These are phyloP conservation scores for Mastigias papua DNA, from an alignment of 30 jellyfish, hydroid and myxozoan species.

Conservation along the genomic window DNA sequence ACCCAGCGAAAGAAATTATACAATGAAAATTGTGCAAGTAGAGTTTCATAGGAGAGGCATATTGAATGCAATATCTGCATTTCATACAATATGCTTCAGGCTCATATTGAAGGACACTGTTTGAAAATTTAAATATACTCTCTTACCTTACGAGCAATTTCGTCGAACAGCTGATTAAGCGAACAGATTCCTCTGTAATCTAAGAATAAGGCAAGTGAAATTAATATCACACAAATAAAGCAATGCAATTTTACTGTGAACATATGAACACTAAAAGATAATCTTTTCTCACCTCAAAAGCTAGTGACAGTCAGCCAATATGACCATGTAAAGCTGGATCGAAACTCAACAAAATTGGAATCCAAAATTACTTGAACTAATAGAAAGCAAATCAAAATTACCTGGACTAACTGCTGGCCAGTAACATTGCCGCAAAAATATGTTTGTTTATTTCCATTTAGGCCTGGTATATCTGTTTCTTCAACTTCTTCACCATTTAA, in stretches of 20 bases:
- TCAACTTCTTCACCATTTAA: slow-evolving; percentile 93
- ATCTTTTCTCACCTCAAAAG: too few relatives aligned
- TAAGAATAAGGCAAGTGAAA: background rate
- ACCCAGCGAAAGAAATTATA: too few relatives aligned
- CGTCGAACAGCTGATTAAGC: slow-evolving; percentile 80
- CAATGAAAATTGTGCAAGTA: too few relatives aligned
- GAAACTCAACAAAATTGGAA: too few relatives aligned
- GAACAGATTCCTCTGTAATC: slow-evolving; percentile 87
- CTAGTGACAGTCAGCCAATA: too few relatives aligned
- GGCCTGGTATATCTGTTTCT: slow-evolving; percentile 88
- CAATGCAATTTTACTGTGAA: background rate
- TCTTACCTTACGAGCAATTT: slow-evolving; percentile 56
- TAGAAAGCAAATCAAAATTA: too few relatives aligned
- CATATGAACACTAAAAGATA: background rate
- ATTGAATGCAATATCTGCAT: background rate
- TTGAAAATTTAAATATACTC: background rate
- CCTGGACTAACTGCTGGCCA: slow-evolving; percentile 82
- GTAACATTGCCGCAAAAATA: slow-evolving; percentile 78
- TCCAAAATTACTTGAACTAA: too few relatives aligned
- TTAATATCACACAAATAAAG: background rate
- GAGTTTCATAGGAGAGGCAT: too few relatives aligned
- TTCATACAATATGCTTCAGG: background rate
- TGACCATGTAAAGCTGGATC: too few relatives aligned
- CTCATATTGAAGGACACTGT: background rate
- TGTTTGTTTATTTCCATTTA: slow-evolving; percentile 87